phyloP scores from a whole-genome alignment of 2,113 vertebrate species.

The Neolamprologus modestus region DNA sequence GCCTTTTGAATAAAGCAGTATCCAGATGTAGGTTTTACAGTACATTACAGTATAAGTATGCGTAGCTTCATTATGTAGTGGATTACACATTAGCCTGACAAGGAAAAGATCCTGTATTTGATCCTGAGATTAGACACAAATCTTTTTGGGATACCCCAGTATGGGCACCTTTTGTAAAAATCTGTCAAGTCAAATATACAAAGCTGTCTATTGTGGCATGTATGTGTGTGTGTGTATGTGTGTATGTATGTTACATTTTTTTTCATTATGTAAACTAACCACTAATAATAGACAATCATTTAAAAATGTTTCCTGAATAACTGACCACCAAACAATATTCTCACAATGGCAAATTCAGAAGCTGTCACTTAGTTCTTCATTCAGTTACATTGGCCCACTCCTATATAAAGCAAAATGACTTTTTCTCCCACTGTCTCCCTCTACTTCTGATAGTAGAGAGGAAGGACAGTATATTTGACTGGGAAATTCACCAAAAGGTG shows the following conservation, averaged over 20 bases:
- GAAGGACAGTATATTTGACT: not conserved
- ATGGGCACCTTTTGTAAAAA: not conserved
- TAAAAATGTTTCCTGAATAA: not conserved
- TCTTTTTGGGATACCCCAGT: not conserved
- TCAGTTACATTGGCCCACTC: not conserved
- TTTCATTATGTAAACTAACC: not conserved
- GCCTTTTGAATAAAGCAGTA: not conserved
- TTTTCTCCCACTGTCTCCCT: not conserved
- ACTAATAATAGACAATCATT: not conserved
- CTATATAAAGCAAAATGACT: not conserved
- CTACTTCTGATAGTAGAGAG: not conserved
- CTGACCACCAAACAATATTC: not conserved
- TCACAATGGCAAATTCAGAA: not conserved
- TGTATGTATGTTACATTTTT: not conserved
- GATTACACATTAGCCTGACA: not conserved
- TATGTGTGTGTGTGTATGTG: not conserved
- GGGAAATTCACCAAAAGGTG: constrained; percentile 17
- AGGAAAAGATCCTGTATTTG: not conserved
- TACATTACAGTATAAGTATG: not conserved
- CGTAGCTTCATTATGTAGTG: not conserved
- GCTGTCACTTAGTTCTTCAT: not conserved
- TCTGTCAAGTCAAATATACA: not conserved
- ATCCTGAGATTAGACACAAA: not conserved
- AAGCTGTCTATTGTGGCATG: not conserved
- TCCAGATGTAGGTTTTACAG: not conserved